Evolutionary conservation across 2,888 invertebrate genomes (phyloP), one percentile per base, ranked within the genome.

Genomic region (Polydrusus pterygomalis): DNA sequence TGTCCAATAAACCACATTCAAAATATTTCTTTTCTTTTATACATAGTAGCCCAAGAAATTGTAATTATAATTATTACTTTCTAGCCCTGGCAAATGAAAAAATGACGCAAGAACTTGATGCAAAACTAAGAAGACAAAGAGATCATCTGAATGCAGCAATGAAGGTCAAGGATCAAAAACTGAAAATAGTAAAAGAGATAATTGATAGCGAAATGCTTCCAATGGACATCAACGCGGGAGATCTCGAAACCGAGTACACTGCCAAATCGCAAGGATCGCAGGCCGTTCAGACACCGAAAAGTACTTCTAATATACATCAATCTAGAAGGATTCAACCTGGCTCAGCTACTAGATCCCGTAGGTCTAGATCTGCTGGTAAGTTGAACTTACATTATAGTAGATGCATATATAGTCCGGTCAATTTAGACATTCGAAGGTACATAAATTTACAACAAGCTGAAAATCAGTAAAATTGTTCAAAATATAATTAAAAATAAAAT

Each of bases 361-460:
- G 97, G 25, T 97, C 97, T 0, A 91, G 94, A 64, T 97, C 97
- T 0, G 93, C 93, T 0, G 94, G 93, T 60, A 89, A 89, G 62
- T 25, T 2, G 13, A 13, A 25, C 25, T 25, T n/a, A n/a, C n/a
- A n/a, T n/a, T n/a, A n/a, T n/a, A n/a, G n/a, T n/a, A n/a, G n/a
- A n/a, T n/a, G n/a, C n/a, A n/a, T n/a, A n/a, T n/a, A n/a, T n/a
- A n/a, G n/a, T n/a, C n/a, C n/a, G n/a, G n/a, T n/a, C n/a, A n/a
- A n/a, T n/a, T n/a, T n/a, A n/a, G n/a, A n/a, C n/a, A n/a, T n/a
- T n/a, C n/a, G n/a, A n/a, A n/a, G n/a, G n/a, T n/a, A n/a, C n/a
- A n/a, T n/a, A n/a, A n/a, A n/a, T n/a, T n/a, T n/a, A n/a, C n/a
- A n/a, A n/a, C n/a, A n/a, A n/a, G n/a, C n/a, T n/a, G n/a, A n/a